These are phyloP conservation scores for Bos taurus DNA, from an alignment of 2,113 vertebrate genomes.

Conservation along the genomic window DNA sequence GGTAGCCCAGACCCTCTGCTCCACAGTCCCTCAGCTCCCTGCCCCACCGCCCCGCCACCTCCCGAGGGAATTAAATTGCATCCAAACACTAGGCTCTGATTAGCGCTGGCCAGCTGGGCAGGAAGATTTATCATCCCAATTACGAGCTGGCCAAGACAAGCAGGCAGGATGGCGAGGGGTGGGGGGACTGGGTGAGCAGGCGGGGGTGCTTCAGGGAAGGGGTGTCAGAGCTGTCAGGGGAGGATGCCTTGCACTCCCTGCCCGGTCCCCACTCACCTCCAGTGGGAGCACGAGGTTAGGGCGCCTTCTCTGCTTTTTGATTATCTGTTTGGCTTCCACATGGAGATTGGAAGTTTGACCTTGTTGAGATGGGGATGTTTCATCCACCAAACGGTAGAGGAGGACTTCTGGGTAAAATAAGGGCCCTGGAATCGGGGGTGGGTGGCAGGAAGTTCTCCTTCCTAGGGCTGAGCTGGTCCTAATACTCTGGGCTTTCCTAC, in stretches of 20 bases:
- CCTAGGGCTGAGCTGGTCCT: not conserved
- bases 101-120: conserved; percentile 80
- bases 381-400: not conserved
- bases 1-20: conserved; percentile 23
- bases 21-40: conserved; percentile 11
- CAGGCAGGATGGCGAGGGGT: not conserved
- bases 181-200: not conserved
- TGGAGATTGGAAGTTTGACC: not conserved
- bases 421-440: not conserved
- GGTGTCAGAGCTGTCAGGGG: not conserved
- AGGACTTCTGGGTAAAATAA: not conserved
- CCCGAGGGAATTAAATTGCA: conserved; percentile 77
- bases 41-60: conserved; percentile 1
- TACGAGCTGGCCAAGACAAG: conserved; percentile 66
- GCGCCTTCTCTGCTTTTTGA: not conserved
- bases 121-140: conserved; percentile 86
- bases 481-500: not conserved
- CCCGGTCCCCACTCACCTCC: not conserved
- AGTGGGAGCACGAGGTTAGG: accelerated
- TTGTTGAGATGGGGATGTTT: not conserved
- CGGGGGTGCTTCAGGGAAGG: not conserved
- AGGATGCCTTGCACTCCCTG: not conserved
- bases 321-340: not conserved
- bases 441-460: not conserved
- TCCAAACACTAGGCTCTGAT: conserved; percentile 78